Conservation (phyloP, 2,113 vertebrate species). For the Pachyramphus minor region DNA sequence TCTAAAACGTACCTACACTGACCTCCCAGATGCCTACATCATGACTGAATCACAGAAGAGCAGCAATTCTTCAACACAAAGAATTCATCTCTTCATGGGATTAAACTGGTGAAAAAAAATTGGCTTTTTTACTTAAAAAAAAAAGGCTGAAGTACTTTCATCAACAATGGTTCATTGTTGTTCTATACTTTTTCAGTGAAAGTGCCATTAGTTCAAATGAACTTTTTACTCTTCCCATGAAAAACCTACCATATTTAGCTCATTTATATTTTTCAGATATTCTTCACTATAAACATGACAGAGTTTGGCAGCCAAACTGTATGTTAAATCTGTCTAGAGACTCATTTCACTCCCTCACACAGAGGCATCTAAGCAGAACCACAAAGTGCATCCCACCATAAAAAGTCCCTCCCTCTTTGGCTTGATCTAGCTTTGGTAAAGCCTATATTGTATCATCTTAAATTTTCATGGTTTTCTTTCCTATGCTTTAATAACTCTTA, state of each 20-base stretch:
- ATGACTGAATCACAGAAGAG: not conserved
- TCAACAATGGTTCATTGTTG: not conserved
- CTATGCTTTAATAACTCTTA: not conserved
- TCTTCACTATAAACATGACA: not conserved
- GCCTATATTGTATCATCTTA: not conserved
- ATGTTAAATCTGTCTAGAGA: not conserved
- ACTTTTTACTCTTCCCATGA: not conserved
- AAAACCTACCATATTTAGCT: not conserved
- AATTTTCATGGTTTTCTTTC: not conserved
- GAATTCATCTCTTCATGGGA: not conserved
- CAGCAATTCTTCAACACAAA: not conserved
- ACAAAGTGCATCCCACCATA: rapidly evolving
- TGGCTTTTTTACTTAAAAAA: not conserved
- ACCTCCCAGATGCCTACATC: not conserved
- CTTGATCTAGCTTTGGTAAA: not conserved
- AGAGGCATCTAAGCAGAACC: not conserved
- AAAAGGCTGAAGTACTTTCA: not conserved
- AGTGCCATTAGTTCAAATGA: not conserved
- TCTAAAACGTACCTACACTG: rapidly evolving
- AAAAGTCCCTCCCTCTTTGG: not conserved
- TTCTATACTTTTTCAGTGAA: not conserved
- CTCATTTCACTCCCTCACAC: not conserved
- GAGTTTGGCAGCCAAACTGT: not conserved
- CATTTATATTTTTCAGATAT: not conserved
- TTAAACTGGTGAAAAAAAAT: not conserved